These are phyloP conservation scores for Nemapogon koenigi DNA, from an alignment of 2,888 invertebrate genomes.

Conservation along the genomic window DNA sequence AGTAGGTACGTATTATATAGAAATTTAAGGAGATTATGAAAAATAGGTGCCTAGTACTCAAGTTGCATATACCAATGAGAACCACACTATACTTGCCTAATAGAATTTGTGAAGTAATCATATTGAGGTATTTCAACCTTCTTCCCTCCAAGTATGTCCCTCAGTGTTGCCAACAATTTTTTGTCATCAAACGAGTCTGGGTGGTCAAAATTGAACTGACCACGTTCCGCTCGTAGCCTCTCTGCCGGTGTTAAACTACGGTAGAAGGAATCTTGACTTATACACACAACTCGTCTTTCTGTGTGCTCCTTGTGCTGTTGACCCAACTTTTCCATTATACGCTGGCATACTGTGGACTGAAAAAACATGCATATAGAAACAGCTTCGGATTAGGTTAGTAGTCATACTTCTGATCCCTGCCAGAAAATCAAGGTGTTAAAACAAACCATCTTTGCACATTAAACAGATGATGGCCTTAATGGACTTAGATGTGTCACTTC, in stretches of 20 bases:
- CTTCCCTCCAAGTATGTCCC: conserved; percentile 83
- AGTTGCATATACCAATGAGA: too few relatives aligned
- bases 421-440: too few relatives aligned
- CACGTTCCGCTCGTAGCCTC: conserved; percentile 81
- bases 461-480: too few relatives aligned
- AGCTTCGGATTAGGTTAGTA: not conserved
- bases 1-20: too few relatives aligned
- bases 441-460: too few relatives aligned
- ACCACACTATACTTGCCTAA: conserved; percentile 65
- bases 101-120: conserved; percentile 89
- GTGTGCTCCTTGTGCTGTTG: conserved; percentile 90
- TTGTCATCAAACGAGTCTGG: conserved; percentile 96
- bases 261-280: conserved; percentile 98
- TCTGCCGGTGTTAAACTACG: conserved; percentile 83
- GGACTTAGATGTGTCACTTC: too few relatives aligned
- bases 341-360: conserved; percentile 96
- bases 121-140: conserved; percentile 92
- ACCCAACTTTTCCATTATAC: conserved; percentile 96
- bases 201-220: conserved; percentile 98
- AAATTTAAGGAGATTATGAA: too few relatives aligned
- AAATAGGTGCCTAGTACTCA: too few relatives aligned
- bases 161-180: conserved; percentile 79
- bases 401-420: too few relatives aligned
- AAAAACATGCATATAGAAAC: conserved; percentile 16
- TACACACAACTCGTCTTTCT: conserved; percentile 89